Base-by-base conservation (phyloP, 2,888 invertebrate species). In the Drosophila mulleri region DNA sequence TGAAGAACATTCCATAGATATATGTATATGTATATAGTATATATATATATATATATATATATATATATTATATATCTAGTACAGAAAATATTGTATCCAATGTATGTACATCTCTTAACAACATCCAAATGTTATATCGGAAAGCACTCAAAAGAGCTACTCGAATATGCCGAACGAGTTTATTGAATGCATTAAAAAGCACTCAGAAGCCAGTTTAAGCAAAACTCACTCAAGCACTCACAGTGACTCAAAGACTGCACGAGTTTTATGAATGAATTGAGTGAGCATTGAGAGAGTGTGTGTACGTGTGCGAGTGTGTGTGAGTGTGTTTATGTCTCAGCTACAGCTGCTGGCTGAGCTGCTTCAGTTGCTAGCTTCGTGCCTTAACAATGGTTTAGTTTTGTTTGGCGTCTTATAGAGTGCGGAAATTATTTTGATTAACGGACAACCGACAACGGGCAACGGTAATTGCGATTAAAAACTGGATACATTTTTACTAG, bases 181-280 rank as follows among this genome's bases (percentile, higher is more conserved):
- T 39, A 37, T 3, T 39, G 39, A 23, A 23, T 53, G n/a, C 41
- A 41, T 41, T 54, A 18, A 44, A 32, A 44, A 61, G 9, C 56
- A 62, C 77, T 83, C 75, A 69, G 80, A 80, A 71, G 52, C 80
- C 76, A 65, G 78, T 75, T 78, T 78, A 41, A 14, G 41, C 14
- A 41, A 66, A 81, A 64, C 45, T 50, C 73, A 50, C 75, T 78
- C 67, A 54, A 71, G 63, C 16, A n/a, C n/a, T 41, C n/a, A 50
- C 26, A 44, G 32, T 41, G 16, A 62, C 75, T 74, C 74, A 61
- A 74, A 41, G 45, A 39, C 53, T 64, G 65, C 66, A 52, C 60
- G 52, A 56, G 59, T 77, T 88, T 83, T 83, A 88, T 87, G 89
- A 87, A 87, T 87, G 86, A 87, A 87, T 82, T 75, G 85, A 84